Base-by-base conservation (phyloP, 2,113 vertebrate species). In the Peromyscus maniculatus region DNA sequence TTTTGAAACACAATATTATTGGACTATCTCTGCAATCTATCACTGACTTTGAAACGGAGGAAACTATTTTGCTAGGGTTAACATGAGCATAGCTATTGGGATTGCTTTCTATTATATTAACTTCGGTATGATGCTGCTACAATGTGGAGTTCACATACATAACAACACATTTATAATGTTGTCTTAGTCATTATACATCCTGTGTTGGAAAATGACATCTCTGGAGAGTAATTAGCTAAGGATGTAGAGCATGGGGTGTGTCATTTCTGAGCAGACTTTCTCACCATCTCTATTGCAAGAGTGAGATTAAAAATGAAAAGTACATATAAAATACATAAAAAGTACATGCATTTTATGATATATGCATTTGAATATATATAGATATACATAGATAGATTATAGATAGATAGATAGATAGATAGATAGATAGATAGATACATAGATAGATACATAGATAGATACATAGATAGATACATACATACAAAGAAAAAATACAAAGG, bases 1-100 rank as follows among this genome's bases (percentile, higher is more conserved):
- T 93, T 96, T 89, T 97, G 83, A 95, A 94, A 91, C 52, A 82
- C 22, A 82, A 90, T 72, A 95, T 72, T 67, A 39, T 91, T 46
- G 62, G 91, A n/a, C 57, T 94, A 93, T 89, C 91, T 88, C 79
- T 83, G 43, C 9, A 64, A 88, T 96, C 80, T 93, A 52, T 77
- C 75, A 79, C 22, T 88, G 55, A 55, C 55, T 94, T 52, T 95
- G 93, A 92, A 91, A 91, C 74, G 71, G 17, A 5, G 8, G 21
- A 86, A 28, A 59, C 22, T 89, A 7, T 93, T 97, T 96, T 67
- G 87, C 31, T 33, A 71, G 62, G 78, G 71, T 96, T 97, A 96
- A 91, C 24, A 66, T 28, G 16, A 97, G 91, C n/a, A 83, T 55
- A 97, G 62, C 17, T 31, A 88, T 75, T 97, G 93, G 64, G 52